Percentiles rank a stretch among this genome's conserved stretches.
Conservation (phyloP, 1,140 invertebrate species). For the Dinothrombium tinctorium region DNA sequence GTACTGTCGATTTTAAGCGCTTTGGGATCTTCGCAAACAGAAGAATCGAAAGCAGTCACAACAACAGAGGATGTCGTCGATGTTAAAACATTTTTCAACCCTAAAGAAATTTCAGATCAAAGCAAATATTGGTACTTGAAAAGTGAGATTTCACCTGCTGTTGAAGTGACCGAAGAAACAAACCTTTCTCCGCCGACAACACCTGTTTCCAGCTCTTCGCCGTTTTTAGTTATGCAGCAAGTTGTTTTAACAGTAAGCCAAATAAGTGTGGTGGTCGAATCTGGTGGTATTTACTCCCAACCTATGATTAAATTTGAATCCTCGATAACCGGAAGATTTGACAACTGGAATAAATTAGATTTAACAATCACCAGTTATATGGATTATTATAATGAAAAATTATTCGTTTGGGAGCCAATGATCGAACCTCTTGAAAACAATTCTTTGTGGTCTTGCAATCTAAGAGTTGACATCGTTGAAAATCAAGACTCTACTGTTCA, state of each 20-base stretch:
- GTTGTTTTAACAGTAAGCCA: conserved; percentile 2
- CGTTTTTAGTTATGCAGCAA: not conserved
- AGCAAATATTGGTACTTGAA: not conserved
- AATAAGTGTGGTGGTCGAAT: conserved; percentile 7
- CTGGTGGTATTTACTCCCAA: conserved; percentile 6
- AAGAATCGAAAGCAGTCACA: no score
- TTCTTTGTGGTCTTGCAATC: not conserved
- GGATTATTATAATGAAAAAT: conserved; percentile 77
- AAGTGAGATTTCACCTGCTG: not conserved
- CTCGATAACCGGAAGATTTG: not conserved
- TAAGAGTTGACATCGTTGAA: not conserved
- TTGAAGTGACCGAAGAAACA: conserved; percentile 5
- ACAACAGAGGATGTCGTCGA: not conserved
- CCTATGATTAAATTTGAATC: conserved; percentile 9
- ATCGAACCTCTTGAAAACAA: conserved; percentile 60
- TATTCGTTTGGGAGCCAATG: conserved; percentile 86
- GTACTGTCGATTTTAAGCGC: conserved; percentile 33
- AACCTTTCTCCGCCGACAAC: not conserved
- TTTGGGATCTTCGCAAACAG: conserved; percentile 23
- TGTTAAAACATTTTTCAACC: not conserved
- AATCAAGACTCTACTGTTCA: conserved; percentile 10
- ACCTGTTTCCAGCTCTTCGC: not conserved
- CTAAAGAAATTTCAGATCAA: not conserved
- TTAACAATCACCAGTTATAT: conserved; percentile 18
- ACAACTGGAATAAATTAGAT: conserved; percentile 2